Conservation (phyloP, 2,113 vertebrate species). For the Poeciliopsis occidentalis region DNA sequence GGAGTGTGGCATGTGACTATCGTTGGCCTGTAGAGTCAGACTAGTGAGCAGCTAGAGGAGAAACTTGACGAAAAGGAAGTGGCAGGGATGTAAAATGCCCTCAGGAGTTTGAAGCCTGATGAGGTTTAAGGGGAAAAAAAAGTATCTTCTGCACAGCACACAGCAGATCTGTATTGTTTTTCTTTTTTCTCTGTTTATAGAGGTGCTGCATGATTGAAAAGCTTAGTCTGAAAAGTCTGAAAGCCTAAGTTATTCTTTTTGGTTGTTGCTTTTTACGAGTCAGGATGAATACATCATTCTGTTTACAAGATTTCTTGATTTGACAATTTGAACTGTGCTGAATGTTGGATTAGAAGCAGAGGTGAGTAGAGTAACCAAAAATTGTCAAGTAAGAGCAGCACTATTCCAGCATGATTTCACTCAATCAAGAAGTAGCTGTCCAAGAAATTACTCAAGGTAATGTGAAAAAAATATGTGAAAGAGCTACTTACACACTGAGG, state of each 20-base stretch:
- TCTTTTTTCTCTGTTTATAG: slow-evolving; percentile 13
- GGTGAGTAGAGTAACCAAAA: too few relatives aligned
- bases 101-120: slow-evolving; percentile 39
- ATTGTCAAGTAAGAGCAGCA: too few relatives aligned
- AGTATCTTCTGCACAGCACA: neutral
- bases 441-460: too few relatives aligned
- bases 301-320: neutral
- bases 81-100: slow-evolving; percentile 58
- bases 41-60: slow-evolving; percentile 49
- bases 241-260: neutral
- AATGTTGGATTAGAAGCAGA: neutral
- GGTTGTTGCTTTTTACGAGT: neutral
- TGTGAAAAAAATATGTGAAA: too few relatives aligned
- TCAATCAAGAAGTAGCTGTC: too few relatives aligned
- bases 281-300: neutral
- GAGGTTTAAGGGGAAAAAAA: neutral
- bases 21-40: slow-evolving; percentile 37
- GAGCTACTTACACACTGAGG: too few relatives aligned
- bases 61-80: slow-evolving; percentile 75
- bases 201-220: slow-evolving; percentile 25
- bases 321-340: neutral
- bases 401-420: too few relatives aligned
- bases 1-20: slow-evolving; percentile 33
- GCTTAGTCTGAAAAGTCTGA: neutral
- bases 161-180: slow-evolving; percentile 3